Percentiles rank a stretch among this genome's conserved stretches.
Conservation (phyloP, 2,797 vertebrate species). For the Arremon aurantiirostris region DNA sequence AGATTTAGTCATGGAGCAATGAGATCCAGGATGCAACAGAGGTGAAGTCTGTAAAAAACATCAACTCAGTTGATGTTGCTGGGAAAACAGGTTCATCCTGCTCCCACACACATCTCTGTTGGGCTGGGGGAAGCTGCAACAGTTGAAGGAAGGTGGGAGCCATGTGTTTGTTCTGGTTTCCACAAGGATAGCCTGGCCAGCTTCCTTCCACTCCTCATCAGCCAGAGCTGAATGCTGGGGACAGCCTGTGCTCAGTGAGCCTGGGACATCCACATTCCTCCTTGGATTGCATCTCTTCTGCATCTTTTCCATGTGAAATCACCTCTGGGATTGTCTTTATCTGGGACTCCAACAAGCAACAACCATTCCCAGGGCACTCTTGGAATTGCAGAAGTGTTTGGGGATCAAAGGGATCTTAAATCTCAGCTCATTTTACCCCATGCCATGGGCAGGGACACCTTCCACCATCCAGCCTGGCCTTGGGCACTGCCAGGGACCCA, state of each 20-base stretch:
- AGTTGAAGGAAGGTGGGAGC: background rate
- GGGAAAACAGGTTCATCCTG: background rate
- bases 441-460: background rate
- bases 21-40: background rate
- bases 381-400: background rate
- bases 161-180: background rate
- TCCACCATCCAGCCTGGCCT: accelerated
- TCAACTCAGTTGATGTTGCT: background rate
- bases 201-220: background rate
- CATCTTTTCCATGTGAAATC: accelerated
- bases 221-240: accelerated
- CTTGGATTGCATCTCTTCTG: background rate
- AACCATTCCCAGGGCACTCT: background rate
- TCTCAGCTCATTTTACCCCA: accelerated
- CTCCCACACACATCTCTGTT: accelerated
- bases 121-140: background rate
- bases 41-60: background rate
- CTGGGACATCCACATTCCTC: background rate
- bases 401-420: background rate
- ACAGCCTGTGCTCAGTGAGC: background rate
- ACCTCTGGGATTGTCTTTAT: background rate
- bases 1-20: background rate
- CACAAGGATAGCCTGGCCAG: background rate
- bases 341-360: background rate
- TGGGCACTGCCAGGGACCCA: background rate